Conservation (phyloP, 1,140 invertebrate genomes). For the Pollicipes pollicipes region DNA sequence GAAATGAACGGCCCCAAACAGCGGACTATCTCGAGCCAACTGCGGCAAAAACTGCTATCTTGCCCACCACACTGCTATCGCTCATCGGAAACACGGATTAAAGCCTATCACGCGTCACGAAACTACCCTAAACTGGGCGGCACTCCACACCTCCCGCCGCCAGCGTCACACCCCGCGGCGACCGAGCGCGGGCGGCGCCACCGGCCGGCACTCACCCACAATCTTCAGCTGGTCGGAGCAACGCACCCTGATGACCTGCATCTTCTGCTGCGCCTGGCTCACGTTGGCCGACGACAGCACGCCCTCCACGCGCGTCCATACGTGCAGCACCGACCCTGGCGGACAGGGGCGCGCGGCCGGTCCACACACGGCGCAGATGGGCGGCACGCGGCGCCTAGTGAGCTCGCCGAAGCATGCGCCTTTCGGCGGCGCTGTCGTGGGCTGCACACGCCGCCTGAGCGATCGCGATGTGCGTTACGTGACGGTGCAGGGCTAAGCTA, state of each 20-base stretch:
- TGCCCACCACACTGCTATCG: conserved; percentile 24
- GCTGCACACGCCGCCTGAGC: no score
- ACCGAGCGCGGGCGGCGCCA: conserved; percentile 15
- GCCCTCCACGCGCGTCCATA: not conserved
- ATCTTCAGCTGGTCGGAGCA: not conserved
- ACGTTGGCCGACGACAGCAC: not conserved
- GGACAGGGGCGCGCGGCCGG: no score
- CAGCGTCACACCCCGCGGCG: conserved; percentile 75
- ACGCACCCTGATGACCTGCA: not conserved
- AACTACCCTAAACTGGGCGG: conserved; percentile 74
- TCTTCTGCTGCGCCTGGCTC: not conserved
- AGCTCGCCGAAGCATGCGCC: conserved; percentile 28
- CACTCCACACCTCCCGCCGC: conserved; percentile 80
- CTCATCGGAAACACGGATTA: no score
- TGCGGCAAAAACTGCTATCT: not conserved
- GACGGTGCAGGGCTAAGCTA: no score
- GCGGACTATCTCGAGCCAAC: not conserved
- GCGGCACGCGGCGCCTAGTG: conserved; percentile 27
- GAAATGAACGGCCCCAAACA: not conserved
- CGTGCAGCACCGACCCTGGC: not conserved
- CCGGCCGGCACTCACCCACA: conserved; percentile 11
- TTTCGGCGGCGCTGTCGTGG: no score
- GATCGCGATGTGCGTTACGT: no score
- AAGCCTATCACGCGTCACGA: no score
- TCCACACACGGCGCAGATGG: no score